These are phyloP conservation scores for Eira barbara DNA, from an alignment of 2,113 vertebrate genomes.

Conservation along the genomic window DNA sequence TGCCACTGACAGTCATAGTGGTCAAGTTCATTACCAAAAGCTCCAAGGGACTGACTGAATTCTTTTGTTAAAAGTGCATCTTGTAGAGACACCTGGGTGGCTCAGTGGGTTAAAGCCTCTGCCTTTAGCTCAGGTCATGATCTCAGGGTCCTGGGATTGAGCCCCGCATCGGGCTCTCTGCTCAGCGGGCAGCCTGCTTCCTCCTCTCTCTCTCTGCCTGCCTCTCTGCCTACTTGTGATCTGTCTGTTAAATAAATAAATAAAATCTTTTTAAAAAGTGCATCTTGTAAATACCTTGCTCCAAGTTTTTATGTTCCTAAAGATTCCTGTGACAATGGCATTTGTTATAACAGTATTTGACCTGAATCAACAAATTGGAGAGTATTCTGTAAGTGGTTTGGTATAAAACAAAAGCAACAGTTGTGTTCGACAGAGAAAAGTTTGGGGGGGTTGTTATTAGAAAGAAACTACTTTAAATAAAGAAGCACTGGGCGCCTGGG, in stretches of 20 bases:
- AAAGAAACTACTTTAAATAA: constrained; percentile 9
- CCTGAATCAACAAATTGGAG: neutral
- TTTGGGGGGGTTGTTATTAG: neutral
- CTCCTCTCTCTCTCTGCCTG: too few relatives aligned
- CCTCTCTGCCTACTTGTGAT: too few relatives aligned
- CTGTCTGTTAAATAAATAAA: too few relatives aligned
- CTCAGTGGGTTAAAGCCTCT: too few relatives aligned
- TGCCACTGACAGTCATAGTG: neutral
- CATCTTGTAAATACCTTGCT: neutral
- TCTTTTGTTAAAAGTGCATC: neutral
- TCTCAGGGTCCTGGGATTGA: too few relatives aligned
- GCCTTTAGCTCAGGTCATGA: too few relatives aligned
- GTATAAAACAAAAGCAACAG: constrained; percentile 25
- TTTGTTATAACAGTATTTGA: constrained; percentile 15
- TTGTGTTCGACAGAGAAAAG: neutral
- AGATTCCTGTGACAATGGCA: neutral
- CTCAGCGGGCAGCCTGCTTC: too few relatives aligned
- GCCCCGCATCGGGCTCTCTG: too few relatives aligned
- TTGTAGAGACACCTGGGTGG: neutral
- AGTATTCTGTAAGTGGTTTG: neutral
- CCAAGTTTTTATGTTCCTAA: constrained; percentile 1
- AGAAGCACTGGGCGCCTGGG: neutral
- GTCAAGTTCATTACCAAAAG: constrained; percentile 15
- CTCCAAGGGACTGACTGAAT: neutral
- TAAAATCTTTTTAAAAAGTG: neutral